A percentile compares a stretch with the other conserved stretches of the same genome.
phyloP scores from a whole-genome alignment of 2,113 vertebrate genomes.

The Pholis gunnellus region DNA sequence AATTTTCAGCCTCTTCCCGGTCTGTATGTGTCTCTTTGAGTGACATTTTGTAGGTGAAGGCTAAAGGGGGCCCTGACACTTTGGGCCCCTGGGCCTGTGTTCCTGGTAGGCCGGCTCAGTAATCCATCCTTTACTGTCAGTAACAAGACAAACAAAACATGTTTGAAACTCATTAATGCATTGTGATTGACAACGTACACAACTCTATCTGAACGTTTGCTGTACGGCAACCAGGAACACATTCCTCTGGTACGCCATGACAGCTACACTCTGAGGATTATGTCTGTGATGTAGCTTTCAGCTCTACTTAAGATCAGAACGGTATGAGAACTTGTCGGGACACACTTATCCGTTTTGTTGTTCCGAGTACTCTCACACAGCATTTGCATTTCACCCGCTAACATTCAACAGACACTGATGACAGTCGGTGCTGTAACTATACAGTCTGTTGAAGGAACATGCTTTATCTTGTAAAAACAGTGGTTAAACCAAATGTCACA shows the following conservation, averaged over 20 bases:
- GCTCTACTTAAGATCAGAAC: slow-evolving; percentile 12
- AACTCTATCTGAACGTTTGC: background rate
- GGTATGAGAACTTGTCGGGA: slow-evolving; percentile 42
- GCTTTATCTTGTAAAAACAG: slow-evolving; percentile 57
- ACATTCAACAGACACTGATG: slow-evolving; percentile 7
- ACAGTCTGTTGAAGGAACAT: slow-evolving; percentile 30
- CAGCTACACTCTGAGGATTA: background rate
- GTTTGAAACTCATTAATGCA: background rate
- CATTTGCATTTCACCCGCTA: background rate
- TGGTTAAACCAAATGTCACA: slow-evolving; percentile 48
- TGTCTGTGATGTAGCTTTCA: slow-evolving; percentile 9
- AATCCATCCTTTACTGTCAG: background rate
- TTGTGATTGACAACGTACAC: background rate
- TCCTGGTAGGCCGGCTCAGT: background rate
- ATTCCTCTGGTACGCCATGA: background rate
- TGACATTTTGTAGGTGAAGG: background rate
- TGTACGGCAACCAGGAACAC: background rate
- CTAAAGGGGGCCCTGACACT: background rate
- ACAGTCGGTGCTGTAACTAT: slow-evolving; percentile 10
- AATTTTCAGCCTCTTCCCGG: background rate
- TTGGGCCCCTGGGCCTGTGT: background rate
- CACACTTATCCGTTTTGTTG: background rate
- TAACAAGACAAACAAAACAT: background rate
- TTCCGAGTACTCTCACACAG: background rate
- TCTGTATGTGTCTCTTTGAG: background rate